phyloP scores from a whole-genome alignment of 92 coral and sea anemone species.

The Scolanthus callimorphus region DNA sequence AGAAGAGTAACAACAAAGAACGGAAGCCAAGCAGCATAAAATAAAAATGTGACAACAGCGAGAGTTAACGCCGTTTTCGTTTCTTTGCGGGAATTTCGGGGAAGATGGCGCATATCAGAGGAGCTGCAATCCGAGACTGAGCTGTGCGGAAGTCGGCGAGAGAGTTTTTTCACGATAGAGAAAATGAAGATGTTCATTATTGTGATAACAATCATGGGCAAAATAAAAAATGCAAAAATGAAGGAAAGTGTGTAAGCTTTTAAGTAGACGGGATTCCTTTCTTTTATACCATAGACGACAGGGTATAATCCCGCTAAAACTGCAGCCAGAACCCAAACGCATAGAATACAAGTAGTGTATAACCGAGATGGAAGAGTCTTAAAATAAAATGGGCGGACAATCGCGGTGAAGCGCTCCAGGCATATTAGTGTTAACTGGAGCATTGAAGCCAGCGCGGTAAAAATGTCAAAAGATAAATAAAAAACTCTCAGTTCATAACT shows the following conservation, averaged over 20 bases:
- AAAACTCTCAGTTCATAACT: conserved; percentile 26
- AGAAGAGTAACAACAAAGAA: conserved; percentile 45
- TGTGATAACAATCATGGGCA: conserved; percentile 37
- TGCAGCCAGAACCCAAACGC: conserved; percentile 72
- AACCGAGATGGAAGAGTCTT: conserved; percentile 59
- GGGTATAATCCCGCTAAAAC: conserved; percentile 69
- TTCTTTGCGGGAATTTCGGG: conserved; percentile 30
- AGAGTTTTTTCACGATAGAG: conserved; percentile 35
- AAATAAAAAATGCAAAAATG: conserved; percentile 32
- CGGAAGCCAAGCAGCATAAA: conserved; percentile 72
- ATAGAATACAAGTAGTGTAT: conserved; percentile 43
- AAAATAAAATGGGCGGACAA: conserved; percentile 75
- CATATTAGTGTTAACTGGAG: conserved; percentile 84
- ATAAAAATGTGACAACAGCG: conserved; percentile 45
- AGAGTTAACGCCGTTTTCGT: conserved; percentile 53
- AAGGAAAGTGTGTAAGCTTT: conserved; percentile 35
- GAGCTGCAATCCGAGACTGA: not conserved
- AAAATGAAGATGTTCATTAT: conserved; percentile 51
- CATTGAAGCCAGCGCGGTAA: conserved; percentile 89
- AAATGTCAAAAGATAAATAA: conserved; percentile 82
- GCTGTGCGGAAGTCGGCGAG: conserved; percentile 28
- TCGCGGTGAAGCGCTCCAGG: conserved; percentile 81
- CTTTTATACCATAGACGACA: conserved; percentile 17
- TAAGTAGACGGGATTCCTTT: not conserved
- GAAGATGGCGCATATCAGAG: conserved; percentile 7